Evolutionary conservation across 2,797 vertebrate genomes (phyloP).

Genomic region (Melanotaenia maccullochi): DNA sequence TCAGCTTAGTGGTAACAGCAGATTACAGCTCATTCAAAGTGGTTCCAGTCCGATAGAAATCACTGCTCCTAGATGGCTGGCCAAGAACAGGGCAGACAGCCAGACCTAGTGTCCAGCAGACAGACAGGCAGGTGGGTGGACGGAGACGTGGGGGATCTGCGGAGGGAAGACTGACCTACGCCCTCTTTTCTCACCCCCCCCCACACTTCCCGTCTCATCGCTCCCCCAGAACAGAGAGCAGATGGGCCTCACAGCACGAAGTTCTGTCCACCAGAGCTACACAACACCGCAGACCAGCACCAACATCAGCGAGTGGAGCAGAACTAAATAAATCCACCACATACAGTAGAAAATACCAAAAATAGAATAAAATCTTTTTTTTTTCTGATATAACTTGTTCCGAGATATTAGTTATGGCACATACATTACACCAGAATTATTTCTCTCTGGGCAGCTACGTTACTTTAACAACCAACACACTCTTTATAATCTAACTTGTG

Average conservation of each 20-base stretch:
- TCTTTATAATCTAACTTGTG: not conserved
- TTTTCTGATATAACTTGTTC: not conserved
- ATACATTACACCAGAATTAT: conserved; percentile 2
- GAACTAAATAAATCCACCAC: conserved; percentile 12
- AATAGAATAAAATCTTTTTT: not conserved
- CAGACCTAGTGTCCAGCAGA: conserved; percentile 36
- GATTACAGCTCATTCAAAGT: not conserved
- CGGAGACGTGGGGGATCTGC: conserved; percentile 40
- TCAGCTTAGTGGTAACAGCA: not conserved
- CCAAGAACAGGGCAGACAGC: conserved; percentile 28
- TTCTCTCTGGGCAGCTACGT: not conserved
- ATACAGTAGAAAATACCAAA: not conserved
- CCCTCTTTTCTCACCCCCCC: conserved; percentile 20
- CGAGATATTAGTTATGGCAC: not conserved
- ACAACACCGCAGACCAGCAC: conserved; percentile 48
- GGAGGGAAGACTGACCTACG: conserved; percentile 45
- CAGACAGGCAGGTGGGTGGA: conserved; percentile 56
- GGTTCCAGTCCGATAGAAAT: not conserved
- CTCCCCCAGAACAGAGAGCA: conserved; percentile 61
- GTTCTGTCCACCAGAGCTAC: conserved; percentile 63
- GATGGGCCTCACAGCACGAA: conserved; percentile 73
- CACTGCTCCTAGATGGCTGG: conserved; percentile 3
- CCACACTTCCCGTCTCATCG: conserved; percentile 16
- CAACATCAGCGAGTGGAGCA: conserved; percentile 56
- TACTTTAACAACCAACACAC: not conserved